phyloP scores from a whole-genome alignment of 2,888 invertebrate genomes.

The Catocala fraxini region DNA sequence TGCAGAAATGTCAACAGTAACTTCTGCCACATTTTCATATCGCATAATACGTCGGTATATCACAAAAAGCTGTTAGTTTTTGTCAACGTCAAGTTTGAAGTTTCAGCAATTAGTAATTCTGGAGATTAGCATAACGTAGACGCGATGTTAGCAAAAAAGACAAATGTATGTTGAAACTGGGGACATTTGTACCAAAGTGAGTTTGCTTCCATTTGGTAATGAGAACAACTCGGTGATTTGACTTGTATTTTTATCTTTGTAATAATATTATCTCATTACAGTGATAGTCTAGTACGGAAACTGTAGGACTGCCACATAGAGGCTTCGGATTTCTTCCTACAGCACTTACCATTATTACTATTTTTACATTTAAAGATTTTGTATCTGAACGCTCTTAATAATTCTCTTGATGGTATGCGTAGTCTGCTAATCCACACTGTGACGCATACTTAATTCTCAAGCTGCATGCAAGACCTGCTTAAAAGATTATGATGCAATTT shows the following conservation, averaged over 20 bases:
- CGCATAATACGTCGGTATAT: conserved; percentile 15
- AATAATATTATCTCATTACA: too few relatives aligned
- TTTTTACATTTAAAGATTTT: too few relatives aligned
- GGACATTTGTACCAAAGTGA: conserved; percentile 28
- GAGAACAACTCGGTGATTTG: conserved; percentile 26
- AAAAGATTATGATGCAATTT: too few relatives aligned
- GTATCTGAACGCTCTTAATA: too few relatives aligned
- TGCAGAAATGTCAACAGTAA: not conserved
- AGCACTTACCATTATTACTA: too few relatives aligned
- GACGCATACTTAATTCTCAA: too few relatives aligned
- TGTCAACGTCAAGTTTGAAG: conserved; percentile 35
- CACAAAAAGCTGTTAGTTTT: conserved; percentile 42
- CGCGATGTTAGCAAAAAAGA: conserved; percentile 42
- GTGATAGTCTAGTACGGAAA: too few relatives aligned
- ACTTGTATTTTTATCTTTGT: not conserved
- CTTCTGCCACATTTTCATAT: conserved; percentile 8
- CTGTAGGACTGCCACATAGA: too few relatives aligned
- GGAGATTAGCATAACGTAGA: conserved; percentile 49
- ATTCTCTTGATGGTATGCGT: too few relatives aligned
- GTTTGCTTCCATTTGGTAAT: conserved; percentile 26
- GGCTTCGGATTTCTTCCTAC: too few relatives aligned
- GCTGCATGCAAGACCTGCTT: too few relatives aligned
- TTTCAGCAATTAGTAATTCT: conserved; percentile 49
- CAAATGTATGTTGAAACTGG: conserved; percentile 50
- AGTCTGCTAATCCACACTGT: too few relatives aligned